Evolutionary conservation across 2,888 invertebrate genomes (phyloP).

Genomic region (Pterostichus madidus): DNA sequence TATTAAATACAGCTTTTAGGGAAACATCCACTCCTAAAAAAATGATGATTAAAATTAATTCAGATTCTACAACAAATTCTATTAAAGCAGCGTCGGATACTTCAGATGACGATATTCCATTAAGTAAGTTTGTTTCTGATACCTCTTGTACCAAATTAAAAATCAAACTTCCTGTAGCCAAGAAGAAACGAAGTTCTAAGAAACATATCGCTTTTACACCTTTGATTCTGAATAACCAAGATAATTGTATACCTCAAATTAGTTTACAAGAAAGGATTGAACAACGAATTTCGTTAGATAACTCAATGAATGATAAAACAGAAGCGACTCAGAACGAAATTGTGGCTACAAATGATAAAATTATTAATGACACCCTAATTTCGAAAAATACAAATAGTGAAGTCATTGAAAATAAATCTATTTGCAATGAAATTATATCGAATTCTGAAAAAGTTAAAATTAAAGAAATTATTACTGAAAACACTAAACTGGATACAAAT

Average conservation of each 20-base stretch:
- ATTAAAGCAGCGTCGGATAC: slow-evolving; percentile 50
- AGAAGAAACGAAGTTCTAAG: slow-evolving; percentile 61
- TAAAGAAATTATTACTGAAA: slow-evolving; percentile 76
- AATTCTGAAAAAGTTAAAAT: slow-evolving; percentile 69
- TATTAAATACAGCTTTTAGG: slow-evolving; percentile 56
- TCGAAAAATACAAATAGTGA: background rate
- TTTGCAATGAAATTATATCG: no score
- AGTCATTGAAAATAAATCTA: slow-evolving; percentile 72
- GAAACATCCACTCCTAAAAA: slow-evolving; percentile 39
- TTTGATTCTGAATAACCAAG: slow-evolving; percentile 58
- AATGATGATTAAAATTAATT: slow-evolving; percentile 8
- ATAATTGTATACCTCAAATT: slow-evolving; percentile 55
- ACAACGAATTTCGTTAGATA: slow-evolving; percentile 36
- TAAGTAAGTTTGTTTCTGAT: slow-evolving; percentile 57
- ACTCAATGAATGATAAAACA: slow-evolving; percentile 50
- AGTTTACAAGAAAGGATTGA: slow-evolving; percentile 45
- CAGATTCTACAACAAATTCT: slow-evolving; percentile 10
- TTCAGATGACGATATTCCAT: slow-evolving; percentile 64
- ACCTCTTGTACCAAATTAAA: slow-evolving; percentile 48
- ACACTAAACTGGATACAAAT: slow-evolving; percentile 1
- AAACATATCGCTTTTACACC: slow-evolving; percentile 64
- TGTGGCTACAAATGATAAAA: slow-evolving; percentile 10
- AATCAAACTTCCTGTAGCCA: slow-evolving; percentile 60
- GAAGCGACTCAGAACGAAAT: slow-evolving; percentile 37
- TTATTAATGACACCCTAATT: background rate